Conservation (phyloP, 2,797 vertebrate species). For the Neopelma chrysocephalum region DNA sequence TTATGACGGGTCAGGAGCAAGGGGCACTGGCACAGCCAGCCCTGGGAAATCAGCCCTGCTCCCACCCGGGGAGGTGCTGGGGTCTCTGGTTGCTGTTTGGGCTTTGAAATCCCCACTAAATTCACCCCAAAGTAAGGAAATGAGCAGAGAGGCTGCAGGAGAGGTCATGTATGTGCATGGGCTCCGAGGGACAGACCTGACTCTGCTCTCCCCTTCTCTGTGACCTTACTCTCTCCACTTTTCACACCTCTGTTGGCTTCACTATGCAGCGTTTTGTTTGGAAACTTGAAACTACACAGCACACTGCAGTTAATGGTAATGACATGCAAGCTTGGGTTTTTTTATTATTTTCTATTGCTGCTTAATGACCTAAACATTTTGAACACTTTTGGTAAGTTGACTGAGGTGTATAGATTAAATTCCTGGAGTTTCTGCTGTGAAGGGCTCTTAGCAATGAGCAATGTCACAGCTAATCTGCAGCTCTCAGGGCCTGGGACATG, state of each 20-base stretch:
- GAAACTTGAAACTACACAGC: not conserved
- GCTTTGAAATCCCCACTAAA: not conserved
- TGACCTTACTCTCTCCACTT: not conserved
- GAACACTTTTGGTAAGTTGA: conserved; percentile 28
- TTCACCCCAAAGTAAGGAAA: not conserved
- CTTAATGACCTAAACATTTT: conserved; percentile 44
- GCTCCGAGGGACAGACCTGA: not conserved
- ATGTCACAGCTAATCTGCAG: conserved; percentile 1
- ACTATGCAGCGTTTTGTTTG: not conserved
- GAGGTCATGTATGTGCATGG: not conserved
- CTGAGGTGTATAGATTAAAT: conserved; percentile 23
- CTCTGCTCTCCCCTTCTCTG: not conserved
- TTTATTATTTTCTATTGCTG: conserved; percentile 8
- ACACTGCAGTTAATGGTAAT: not conserved
- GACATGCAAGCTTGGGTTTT: not conserved
- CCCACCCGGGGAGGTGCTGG: too few species aligned
- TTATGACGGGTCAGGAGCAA: not conserved
- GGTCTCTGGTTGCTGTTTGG: not conserved
- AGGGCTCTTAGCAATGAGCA: not conserved
- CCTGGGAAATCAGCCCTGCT: not conserved
- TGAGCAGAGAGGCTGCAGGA: not conserved
- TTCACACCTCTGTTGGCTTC: not conserved
- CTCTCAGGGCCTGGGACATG: accelerated
- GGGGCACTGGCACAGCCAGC: not conserved
- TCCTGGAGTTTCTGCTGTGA: conserved; percentile 11